Percentiles rank a stretch among this genome's conserved stretches.
phyloP scores from a whole-genome alignment of 2,888 invertebrate genomes.

The Hypercompe scribonia region DNA sequence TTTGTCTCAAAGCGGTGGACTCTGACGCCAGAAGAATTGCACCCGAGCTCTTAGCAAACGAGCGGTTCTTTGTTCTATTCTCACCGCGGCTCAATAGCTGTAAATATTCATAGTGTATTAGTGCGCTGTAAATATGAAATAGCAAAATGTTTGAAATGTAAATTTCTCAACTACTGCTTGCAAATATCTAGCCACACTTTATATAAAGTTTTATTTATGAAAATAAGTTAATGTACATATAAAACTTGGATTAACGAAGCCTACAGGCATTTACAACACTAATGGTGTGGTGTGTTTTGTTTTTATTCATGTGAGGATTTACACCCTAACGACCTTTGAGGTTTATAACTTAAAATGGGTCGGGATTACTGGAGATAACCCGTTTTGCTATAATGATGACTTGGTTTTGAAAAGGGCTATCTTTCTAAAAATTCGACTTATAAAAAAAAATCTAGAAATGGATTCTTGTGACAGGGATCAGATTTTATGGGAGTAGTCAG shows the following conservation, averaged over 20 bases:
- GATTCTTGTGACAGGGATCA: too few species aligned
- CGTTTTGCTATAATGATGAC: not conserved
- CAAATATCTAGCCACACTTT: not conserved
- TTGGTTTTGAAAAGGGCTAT: not conserved
- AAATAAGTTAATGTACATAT: not conserved
- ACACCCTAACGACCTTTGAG: not conserved
- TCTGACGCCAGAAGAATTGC: conserved; percentile 61
- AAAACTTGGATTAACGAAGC: not conserved
- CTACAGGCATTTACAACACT: not conserved
- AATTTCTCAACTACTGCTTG: conserved; percentile 7
- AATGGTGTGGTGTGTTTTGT: not conserved
- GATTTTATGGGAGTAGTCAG: too few species aligned
- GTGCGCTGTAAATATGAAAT: conserved; percentile 12
- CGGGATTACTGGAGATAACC: not conserved
- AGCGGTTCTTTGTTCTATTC: conserved; percentile 44
- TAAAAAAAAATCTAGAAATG: too few species aligned
- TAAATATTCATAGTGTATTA: conserved; percentile 36
- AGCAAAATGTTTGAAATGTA: conserved; percentile 11
- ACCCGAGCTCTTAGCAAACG: conserved; percentile 44
- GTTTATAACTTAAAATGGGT: not conserved
- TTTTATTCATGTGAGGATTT: not conserved
- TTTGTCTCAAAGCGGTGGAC: conserved; percentile 59
- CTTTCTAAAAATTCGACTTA: too few species aligned
- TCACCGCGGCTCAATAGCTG: conserved; percentile 33
- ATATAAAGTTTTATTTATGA: not conserved